Conservation (phyloP, 1,140 invertebrate genomes). For the Drepana arcuata region DNA sequence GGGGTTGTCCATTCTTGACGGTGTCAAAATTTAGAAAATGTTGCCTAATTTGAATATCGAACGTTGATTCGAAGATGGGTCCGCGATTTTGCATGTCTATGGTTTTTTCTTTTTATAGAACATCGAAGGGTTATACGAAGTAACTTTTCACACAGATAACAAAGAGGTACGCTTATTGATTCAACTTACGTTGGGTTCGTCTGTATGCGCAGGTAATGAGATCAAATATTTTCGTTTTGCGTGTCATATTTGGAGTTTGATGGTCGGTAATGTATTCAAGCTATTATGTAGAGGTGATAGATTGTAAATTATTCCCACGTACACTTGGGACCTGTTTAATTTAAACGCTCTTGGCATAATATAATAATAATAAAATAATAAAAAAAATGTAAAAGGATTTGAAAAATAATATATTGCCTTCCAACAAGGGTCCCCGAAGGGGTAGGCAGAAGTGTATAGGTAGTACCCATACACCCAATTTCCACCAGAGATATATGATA, state of each 20-base stretch:
- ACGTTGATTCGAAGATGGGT: slow-evolving; percentile 23
- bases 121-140: slow-evolving; percentile 8
- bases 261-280: slow-evolving; percentile 34
- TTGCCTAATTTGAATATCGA: slow-evolving; percentile 63
- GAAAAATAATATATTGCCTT: too few species aligned
- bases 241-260: slow-evolving; percentile 58
- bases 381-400: too few species aligned
- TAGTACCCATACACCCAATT: too few species aligned
- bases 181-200: slow-evolving; percentile 28
- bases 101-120: slow-evolving; percentile 7
- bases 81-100: slow-evolving; percentile 55
- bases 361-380: too few species aligned
- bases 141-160: slow-evolving; percentile 50
- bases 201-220: slow-evolving; percentile 64
- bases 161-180: slow-evolving; percentile 32
- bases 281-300: slow-evolving; percentile 37
- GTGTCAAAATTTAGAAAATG: slow-evolving; percentile 71
- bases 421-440: too few species aligned
- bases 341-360: too few species aligned
- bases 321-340: too few species aligned
- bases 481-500: too few species aligned
- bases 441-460: too few species aligned
- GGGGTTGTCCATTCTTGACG: slow-evolving; percentile 58
- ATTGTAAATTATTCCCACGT: too few species aligned
- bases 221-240: slow-evolving; percentile 63